Evolutionary conservation across 1,140 invertebrate genomes (phyloP).

Genomic region (Lerema accius): DNA sequence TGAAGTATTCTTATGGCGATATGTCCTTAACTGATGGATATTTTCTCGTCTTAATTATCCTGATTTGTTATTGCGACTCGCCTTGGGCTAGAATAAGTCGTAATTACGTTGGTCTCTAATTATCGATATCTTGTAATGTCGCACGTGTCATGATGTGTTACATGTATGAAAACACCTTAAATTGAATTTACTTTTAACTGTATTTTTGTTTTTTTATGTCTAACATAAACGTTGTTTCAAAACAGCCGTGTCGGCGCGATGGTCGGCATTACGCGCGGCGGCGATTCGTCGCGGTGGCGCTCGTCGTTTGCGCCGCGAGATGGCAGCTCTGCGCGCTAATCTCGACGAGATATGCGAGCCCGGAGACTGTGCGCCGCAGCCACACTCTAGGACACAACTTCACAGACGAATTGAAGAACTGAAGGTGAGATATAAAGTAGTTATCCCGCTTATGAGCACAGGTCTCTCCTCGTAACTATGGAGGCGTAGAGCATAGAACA

Average conservation of each 20-base stretch:
- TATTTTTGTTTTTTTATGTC: neutral
- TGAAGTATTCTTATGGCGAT: too few species aligned
- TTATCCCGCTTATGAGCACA: too few species aligned
- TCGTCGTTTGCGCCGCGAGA: conserved; percentile 71
- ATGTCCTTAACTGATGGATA: too few species aligned
- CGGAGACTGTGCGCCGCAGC: conserved; percentile 66
- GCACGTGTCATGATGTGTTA: too few species aligned
- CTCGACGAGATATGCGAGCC: conserved; percentile 73
- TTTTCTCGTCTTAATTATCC: too few species aligned
- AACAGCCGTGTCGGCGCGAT: conserved; percentile 73
- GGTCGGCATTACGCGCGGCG: conserved; percentile 70
- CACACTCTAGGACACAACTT: conserved; percentile 73
- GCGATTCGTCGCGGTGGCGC: conserved; percentile 70
- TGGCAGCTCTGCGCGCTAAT: conserved; percentile 70
- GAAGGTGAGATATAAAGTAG: conserved; percentile 68
- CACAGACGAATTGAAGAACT: conserved; percentile 77
- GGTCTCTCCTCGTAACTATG: too few species aligned
- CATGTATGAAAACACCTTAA: too few species aligned
- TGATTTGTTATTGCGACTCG: too few species aligned
- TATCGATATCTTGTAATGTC: too few species aligned
- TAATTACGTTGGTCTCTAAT: too few species aligned
- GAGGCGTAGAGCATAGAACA: too few species aligned
- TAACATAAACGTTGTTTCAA: conserved; percentile 31
- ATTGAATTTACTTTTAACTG: neutral
- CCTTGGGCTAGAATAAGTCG: too few species aligned